Conservation (phyloP, 2,113 vertebrate species). For the Vombatus ursinus region DNA sequence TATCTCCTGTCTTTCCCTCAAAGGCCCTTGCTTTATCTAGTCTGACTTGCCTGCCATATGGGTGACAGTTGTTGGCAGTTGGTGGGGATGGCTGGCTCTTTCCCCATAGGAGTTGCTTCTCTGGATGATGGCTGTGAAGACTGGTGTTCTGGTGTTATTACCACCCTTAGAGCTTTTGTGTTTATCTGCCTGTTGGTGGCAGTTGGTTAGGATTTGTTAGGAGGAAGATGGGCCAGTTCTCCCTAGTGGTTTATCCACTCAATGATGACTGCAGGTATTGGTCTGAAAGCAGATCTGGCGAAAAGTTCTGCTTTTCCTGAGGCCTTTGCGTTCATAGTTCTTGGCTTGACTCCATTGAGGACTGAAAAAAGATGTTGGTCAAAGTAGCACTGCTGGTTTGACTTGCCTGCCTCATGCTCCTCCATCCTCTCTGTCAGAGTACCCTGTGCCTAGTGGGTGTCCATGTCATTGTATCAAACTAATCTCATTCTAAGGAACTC, state of each 20-base stretch:
- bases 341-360: neutral
- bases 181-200: neutral
- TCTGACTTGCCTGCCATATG: neutral
- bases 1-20: neutral
- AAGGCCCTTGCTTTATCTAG: neutral
- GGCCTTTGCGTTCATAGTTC: neutral
- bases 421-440: no score
- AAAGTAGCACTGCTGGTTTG: no score
- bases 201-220: neutral
- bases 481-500: no score
- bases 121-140: neutral
- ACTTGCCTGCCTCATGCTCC: no score
- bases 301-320: neutral
- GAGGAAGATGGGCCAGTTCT: neutral
- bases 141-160: neutral
- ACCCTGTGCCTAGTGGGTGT: no score
- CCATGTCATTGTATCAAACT: no score
- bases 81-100: neutral
- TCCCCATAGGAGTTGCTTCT: neutral
- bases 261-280: neutral
- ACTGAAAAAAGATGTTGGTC: neutral
- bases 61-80: neutral
- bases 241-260: neutral
- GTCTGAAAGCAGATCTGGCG: neutral
- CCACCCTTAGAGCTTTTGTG: neutral